Percentiles rank a stretch among this genome's conserved stretches.
These are phyloP conservation scores for Gonatopus flavifemur DNA, from an alignment of 1,140 invertebrate species.

Conservation along the genomic window DNA sequence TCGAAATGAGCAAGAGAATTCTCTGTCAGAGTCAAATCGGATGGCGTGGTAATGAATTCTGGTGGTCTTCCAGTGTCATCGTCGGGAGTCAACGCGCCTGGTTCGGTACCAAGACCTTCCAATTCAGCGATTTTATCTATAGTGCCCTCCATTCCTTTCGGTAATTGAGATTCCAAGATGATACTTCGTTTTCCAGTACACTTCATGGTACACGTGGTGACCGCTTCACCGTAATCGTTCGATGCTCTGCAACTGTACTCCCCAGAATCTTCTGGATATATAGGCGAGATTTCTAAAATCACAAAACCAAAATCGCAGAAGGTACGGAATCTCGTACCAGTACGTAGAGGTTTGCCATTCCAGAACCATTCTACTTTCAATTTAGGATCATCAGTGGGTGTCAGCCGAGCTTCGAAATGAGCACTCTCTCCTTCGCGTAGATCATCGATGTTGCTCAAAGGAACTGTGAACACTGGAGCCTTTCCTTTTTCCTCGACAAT, in stretches of 20 bases:
- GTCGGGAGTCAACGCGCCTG: slow-evolving; percentile 66
- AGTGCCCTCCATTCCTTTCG: slow-evolving; percentile 89
- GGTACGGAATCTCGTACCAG: slow-evolving; percentile 87
- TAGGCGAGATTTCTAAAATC: slow-evolving; percentile 89
- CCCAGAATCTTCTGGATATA: slow-evolving; percentile 93
- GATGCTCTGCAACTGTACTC: slow-evolving; percentile 90
- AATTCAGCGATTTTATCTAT: slow-evolving; percentile 92
- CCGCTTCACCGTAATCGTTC: slow-evolving; percentile 91
- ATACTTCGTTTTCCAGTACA: slow-evolving; percentile 89
- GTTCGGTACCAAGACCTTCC: slow-evolving; percentile 77
- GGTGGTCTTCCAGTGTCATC: slow-evolving; percentile 87
- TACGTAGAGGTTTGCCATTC: slow-evolving; percentile 87
- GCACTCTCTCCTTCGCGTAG: slow-evolving; percentile 88
- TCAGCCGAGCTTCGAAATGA: slow-evolving; percentile 92
- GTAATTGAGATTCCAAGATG: slow-evolving; percentile 87
- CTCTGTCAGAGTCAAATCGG: slow-evolving; percentile 82
- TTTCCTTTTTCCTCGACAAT: slow-evolving; percentile 72
- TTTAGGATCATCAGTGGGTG: slow-evolving; percentile 91
- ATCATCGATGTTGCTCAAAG: slow-evolving; percentile 82
- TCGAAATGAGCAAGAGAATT: slow-evolving; percentile 92
- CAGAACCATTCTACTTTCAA: slow-evolving; percentile 94
- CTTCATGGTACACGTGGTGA: slow-evolving; percentile 88
- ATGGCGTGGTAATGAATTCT: slow-evolving; percentile 86
- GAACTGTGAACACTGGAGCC: slow-evolving; percentile 89
- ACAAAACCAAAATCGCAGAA: slow-evolving; percentile 96